Evolutionary conservation across 1,140 invertebrate species (phyloP), one percentile per base, ranked within the genome.

Genomic region (Planococcus citri): DNA sequence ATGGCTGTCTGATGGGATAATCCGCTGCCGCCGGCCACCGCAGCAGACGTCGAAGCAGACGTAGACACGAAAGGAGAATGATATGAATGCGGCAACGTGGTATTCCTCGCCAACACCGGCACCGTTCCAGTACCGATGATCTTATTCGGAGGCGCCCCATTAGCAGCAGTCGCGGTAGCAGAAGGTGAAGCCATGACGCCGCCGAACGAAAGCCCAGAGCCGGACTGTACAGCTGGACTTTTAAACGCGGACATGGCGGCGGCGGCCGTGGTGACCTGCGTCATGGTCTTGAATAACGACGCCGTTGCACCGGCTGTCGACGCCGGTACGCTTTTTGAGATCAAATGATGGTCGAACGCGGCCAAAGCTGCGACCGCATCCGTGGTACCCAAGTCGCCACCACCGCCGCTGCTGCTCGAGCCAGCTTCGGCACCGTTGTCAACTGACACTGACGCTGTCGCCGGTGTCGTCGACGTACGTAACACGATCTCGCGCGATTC

Each of bases 271-370:
- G n/a, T n/a, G n/a, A n/a, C 41, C 17, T 51, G 41, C 41, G 41
- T 51, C 41, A 51, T 51, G 41, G 41, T 51, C 41, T 20, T 14
- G 6, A 51, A 9, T n/a, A 51, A 20, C 6, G 41, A 51, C 10
- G 41, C 41, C 71, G 83, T 83, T 2, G 80, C 80, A 75, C 83
- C 82, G 20, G 82, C 73, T 20, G 41, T 51, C 41, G 41, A 91
- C 87, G 61, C 90, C 90, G 78, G 91, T 91, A 38, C 88, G 88
- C 51, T 88, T 90, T 77, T 88, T 88, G 79, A 91, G 91, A 33
- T 83, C 81, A 60, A 81, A 77, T 20, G 77, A 71, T 12, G 29
- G 70, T 70, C n/a, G 29, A 25, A 57, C 68, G 70, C 27, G 70
- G 61, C 1, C 22, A 81, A 76, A n/a, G n/a, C n/a, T n/a, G n/a